A percentile compares a stretch with the other conserved stretches of the same genome.
Conservation (phyloP, 2,113 vertebrate genomes). For the Propithecus coquereli region DNA sequence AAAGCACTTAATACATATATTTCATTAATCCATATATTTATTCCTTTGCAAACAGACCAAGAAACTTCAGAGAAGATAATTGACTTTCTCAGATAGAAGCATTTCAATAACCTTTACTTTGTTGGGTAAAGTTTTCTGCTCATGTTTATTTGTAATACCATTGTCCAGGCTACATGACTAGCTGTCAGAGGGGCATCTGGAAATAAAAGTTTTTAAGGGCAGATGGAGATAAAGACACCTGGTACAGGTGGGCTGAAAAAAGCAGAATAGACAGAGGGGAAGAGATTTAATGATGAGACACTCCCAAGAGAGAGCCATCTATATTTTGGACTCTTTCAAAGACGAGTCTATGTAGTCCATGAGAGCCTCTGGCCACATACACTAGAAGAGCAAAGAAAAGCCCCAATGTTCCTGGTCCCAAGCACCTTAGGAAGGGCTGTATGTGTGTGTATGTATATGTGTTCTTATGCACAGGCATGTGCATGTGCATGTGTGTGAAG, state of each 20-base stretch:
- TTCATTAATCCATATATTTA: background rate
- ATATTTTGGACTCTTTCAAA: background rate
- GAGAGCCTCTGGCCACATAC: background rate
- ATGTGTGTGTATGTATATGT: background rate
- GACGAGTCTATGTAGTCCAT: background rate
- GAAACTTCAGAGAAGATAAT: background rate
- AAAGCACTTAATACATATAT: background rate
- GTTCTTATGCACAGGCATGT: too few relatives aligned
- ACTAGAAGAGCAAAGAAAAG: background rate
- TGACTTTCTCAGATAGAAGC: background rate
- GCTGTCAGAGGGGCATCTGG: background rate
- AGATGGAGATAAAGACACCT: background rate
- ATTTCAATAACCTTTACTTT: slow-evolving; percentile 1
- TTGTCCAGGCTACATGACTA: background rate
- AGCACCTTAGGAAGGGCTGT: background rate
- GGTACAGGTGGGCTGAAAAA: background rate
- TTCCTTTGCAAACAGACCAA: background rate
- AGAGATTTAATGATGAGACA: background rate
- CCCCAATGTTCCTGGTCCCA: background rate
- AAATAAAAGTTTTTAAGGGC: slow-evolving; percentile 19
- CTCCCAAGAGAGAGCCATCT: background rate
- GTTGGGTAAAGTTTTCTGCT: background rate
- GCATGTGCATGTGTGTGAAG: background rate
- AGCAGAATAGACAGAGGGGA: background rate
- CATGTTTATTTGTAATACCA: slow-evolving; percentile 17